Percentiles rank a stretch among this genome's conserved stretches.
phyloP scores from a whole-genome alignment of 2,113 vertebrate species.

The Marmota monax region DNA sequence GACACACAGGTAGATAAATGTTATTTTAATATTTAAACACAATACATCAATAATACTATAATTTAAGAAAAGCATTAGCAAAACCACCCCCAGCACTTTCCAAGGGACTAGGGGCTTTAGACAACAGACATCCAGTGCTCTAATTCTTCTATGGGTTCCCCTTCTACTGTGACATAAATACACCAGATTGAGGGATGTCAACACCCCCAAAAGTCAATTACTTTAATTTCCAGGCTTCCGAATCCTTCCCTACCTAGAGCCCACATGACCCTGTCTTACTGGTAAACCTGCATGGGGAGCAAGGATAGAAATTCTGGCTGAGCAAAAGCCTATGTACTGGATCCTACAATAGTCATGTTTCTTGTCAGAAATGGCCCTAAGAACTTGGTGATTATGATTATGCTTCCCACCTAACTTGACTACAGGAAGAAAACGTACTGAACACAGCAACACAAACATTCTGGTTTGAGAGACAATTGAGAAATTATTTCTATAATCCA shows the following conservation, averaged over 20 bases:
- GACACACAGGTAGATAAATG: neutral
- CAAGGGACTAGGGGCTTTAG: neutral
- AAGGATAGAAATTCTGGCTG: neutral
- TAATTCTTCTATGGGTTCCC: neutral
- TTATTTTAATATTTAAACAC: conserved; percentile 38
- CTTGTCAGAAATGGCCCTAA: neutral
- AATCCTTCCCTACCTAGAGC: neutral
- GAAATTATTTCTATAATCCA: neutral
- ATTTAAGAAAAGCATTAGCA: neutral
- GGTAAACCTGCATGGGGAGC: too few species aligned
- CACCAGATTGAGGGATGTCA: neutral
- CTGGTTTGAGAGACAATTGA: neutral
- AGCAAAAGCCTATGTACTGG: neutral
- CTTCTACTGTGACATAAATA: neutral
- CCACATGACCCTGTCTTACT: neutral
- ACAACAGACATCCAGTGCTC: neutral
- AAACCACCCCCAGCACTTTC: neutral
- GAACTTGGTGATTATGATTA: neutral
- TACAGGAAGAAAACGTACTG: neutral
- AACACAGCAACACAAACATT: neutral
- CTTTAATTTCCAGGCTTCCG: neutral
- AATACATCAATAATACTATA: neutral
- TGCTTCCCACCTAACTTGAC: neutral
- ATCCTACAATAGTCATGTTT: neutral
- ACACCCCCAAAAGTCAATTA: neutral